These are phyloP conservation scores for Lydus trimaculatus DNA, from an alignment of 2,888 invertebrate species.

Conservation along the genomic window DNA sequence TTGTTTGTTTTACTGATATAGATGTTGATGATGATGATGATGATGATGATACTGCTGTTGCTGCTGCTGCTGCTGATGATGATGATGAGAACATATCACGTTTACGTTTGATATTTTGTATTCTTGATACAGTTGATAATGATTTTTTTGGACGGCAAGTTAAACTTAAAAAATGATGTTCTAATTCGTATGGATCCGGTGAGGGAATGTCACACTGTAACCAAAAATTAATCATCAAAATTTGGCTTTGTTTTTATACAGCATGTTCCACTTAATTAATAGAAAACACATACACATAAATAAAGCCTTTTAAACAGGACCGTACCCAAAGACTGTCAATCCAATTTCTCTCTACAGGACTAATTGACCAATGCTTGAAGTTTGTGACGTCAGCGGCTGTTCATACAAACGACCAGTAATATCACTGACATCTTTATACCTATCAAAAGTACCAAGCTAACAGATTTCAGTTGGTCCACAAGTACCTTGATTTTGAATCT, in stretches of 20 bases:
- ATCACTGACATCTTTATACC: too few species aligned
- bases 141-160: constrained; percentile 28
- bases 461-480: too few species aligned
- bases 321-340: too few species aligned
- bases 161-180: constrained; percentile 23
- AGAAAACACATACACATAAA: too few species aligned
- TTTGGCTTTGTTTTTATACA: background rate
- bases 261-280: too few species aligned
- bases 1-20: constrained; percentile 9
- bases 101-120: constrained; percentile 16
- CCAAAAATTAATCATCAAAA: background rate
- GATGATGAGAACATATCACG: constrained; percentile 20
- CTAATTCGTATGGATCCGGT: constrained; percentile 20
- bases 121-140: constrained; percentile 4
- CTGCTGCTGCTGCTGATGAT: background rate
- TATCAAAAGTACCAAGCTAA: too few species aligned
- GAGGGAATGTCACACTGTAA: constrained; percentile 4
- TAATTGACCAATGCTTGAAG: too few species aligned
- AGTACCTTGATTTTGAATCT: too few species aligned
- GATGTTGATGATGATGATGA: constrained; percentile 4
- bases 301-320: too few species aligned
- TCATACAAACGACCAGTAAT: too few species aligned
- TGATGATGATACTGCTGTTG: background rate
- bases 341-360: too few species aligned
- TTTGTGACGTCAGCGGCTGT: too few species aligned